phyloP scores from a whole-genome alignment of 2,888 invertebrate genomes.

The Sericinus montela region DNA sequence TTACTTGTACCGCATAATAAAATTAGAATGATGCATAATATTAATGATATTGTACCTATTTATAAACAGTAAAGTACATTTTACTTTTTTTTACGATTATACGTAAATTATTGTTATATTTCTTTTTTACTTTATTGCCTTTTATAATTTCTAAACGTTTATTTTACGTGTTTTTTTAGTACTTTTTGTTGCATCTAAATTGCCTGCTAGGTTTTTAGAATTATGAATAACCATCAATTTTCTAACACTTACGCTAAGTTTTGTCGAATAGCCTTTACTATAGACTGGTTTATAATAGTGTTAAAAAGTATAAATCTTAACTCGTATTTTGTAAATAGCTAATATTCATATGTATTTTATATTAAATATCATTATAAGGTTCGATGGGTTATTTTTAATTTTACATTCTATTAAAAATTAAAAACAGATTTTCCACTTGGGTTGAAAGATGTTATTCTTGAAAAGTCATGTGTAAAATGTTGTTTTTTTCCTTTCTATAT shows the following conservation, averaged over 20 bases:
- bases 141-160: conserved; percentile 21
- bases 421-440: conserved; percentile 66
- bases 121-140: conserved; percentile 23
- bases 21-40: conserved; percentile 56
- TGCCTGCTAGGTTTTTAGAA: conserved; percentile 68
- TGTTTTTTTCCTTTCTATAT: conserved; percentile 71
- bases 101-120: conserved; percentile 28
- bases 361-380: conserved; percentile 73
- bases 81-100: conserved; percentile 23
- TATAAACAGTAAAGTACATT: conserved; percentile 29
- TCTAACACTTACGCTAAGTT: conserved; percentile 74
- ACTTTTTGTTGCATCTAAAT: conserved; percentile 37
- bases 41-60: conserved; percentile 37
- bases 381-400: conserved; percentile 77
- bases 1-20: conserved; percentile 57
- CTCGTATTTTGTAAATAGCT: conserved; percentile 78
- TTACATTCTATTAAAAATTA: conserved; percentile 66
- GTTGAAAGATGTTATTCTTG: conserved; percentile 39
- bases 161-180: conserved; percentile 26
- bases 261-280: conserved; percentile 77
- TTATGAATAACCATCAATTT: conserved; percentile 52
- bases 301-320: conserved; percentile 74
- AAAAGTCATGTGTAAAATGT: conserved; percentile 62
- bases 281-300: conserved; percentile 77
- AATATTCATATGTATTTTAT: conserved; percentile 79